A percentile compares a stretch with the other conserved stretches of the same genome.
phyloP scores from a whole-genome alignment of 2,797 vertebrate genomes.

The Phataginus tetradactyla region DNA sequence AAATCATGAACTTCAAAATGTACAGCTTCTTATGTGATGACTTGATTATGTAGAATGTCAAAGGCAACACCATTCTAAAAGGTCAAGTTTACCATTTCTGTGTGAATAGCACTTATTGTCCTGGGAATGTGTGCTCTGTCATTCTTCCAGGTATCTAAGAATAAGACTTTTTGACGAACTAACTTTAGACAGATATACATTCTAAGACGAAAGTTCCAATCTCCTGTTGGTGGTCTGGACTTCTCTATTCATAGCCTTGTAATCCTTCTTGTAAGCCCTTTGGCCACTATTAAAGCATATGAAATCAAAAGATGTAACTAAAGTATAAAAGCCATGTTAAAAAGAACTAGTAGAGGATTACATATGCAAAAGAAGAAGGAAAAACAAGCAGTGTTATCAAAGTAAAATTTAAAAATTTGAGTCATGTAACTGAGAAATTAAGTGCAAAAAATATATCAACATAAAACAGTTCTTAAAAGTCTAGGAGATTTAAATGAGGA shows the following conservation, averaged over 20 bases:
- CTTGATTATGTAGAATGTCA: neutral
- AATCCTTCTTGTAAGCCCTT: neutral
- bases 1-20: neutral
- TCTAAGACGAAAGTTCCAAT: neutral
- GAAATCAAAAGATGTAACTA: neutral
- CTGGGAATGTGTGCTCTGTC: neutral
- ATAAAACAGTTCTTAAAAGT: constrained; percentile 21
- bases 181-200: neutral
- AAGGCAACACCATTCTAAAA: neutral
- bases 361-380: neutral
- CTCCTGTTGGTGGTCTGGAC: neutral
- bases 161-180: neutral
- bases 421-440: neutral
- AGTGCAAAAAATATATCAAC: neutral
- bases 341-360: neutral
- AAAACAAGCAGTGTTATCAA: neutral
- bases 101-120: neutral
- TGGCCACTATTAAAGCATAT: neutral
- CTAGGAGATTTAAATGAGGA: neutral
- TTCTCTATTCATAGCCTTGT: neutral
- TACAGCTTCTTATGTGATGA: neutral
- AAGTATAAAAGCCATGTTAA: neutral
- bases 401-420: neutral
- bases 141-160: neutral
- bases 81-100: neutral